A percentile compares a stretch with the other conserved stretches of the same genome.
phyloP scores from a whole-genome alignment of 2,888 invertebrate species.

The Melolontha melolontha region DNA sequence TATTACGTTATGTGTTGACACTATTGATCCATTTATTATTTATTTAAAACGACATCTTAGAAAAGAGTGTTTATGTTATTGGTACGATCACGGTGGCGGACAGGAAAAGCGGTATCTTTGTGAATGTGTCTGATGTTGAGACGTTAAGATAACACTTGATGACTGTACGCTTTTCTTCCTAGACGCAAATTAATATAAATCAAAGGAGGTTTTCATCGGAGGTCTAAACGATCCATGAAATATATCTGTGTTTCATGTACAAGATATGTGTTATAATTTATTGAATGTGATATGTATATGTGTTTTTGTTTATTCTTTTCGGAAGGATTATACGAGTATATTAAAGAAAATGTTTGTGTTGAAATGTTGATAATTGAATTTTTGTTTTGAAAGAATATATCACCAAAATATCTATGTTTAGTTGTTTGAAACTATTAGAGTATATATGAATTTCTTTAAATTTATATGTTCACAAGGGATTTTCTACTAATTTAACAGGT shows the following conservation, averaged over 20 bases:
- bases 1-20: slow-evolving; percentile 7
- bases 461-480: no score
- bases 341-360: no score
- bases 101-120: slow-evolving; percentile 11
- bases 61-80: slow-evolving; percentile 8
- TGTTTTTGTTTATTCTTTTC: no score
- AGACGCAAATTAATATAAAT: slow-evolving; percentile 13
- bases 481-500: no score
- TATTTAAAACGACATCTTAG: slow-evolving; percentile 21
- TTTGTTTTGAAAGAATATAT: no score
- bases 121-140: not conserved
- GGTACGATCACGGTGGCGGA: slow-evolving; percentile 3
- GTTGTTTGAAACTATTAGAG: no score
- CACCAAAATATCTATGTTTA: no score
- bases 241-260: not conserved
- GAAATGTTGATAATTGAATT: no score
- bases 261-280: no score
- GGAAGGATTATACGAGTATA: no score
- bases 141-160: slow-evolving; percentile 13
- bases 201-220: slow-evolving; percentile 9
- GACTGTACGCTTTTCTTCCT: not conserved
- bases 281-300: no score
- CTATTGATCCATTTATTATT: slow-evolving; percentile 25
- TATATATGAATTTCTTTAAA: no score
- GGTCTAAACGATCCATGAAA: slow-evolving; percentile 9